Evolutionary conservation across 30 jellyfish, hydroid and myxozoan genomes (phyloP), one percentile per base, ranked within the genome.

Genomic region (Pelagia noctiluca): DNA sequence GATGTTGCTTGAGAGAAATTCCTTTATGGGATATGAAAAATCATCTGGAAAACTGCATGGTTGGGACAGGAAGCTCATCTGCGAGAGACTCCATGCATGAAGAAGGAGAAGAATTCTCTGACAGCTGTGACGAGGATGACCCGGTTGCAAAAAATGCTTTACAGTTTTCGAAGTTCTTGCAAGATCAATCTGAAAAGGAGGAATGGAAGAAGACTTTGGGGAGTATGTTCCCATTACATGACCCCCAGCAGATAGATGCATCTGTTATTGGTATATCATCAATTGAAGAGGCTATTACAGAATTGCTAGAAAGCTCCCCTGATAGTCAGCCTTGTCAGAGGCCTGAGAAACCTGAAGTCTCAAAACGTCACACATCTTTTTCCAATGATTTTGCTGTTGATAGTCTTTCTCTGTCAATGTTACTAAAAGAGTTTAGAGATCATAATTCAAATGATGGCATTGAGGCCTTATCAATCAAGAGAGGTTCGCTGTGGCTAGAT

Each of bases 401-500:
- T 28, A 33, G 28, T 33, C 52, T 63, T 63, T 52, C 50, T 73
- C 52, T 24, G 72, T 47, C 76, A 63, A 8, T 31, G 48, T 50
- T 73, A 47, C 85, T 73, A 30, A 26, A 47, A 24, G 73, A 73
- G 48, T 69, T 69, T 37, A 35, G 82, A 37, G 82, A 35, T 38
- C 52, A 3, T 69, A 46, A 69, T 21, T 69, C 82, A 16, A 29
- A 46, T 46, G 63, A 16, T 30, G 82, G 82, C 21, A 69, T 69
- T 69, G 82, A 69, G 37, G 82, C 50, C 63, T 23, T 69, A 34
- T 29, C 82, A 5, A 65, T 69, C 35, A 23, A 69, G 33, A 69
- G 82, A 69, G 82, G 52, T 33, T 33, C 82, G 22, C 16, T 69
- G 8, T 69, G 82, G 82, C 29, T 49, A 19, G 82, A 69, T 2